Evolutionary conservation across 2,797 vertebrate genomes (phyloP).

Genomic region (Anguilla marmorata): DNA sequence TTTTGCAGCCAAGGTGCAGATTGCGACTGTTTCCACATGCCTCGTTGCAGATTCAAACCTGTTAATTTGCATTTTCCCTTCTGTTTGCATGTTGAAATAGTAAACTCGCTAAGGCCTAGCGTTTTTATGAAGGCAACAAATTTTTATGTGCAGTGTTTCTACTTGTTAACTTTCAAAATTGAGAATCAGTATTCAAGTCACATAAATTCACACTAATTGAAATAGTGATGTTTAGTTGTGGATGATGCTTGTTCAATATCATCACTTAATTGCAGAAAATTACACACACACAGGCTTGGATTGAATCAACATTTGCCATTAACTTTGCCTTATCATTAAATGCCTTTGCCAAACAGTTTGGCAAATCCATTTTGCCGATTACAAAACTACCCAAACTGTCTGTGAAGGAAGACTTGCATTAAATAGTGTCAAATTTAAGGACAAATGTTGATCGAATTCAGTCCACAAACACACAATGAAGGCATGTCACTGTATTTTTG

Average conservation of each 20-base stretch:
- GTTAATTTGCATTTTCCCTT: not conserved
- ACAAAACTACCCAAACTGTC: not conserved
- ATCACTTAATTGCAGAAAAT: not conserved
- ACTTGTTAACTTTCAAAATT: not conserved
- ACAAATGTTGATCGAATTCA: not conserved
- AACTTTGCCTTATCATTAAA: not conserved
- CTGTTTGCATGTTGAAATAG: slow-evolving; percentile 1
- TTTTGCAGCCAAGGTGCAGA: slow-evolving; percentile 1
- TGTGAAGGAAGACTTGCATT: too few species aligned
- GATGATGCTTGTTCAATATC: not conserved
- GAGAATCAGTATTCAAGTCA: not conserved
- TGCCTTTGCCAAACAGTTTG: not conserved
- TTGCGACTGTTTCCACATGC: not conserved
- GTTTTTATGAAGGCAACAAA: slow-evolving; percentile 8
- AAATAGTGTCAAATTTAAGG: not conserved
- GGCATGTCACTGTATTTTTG: slow-evolving; percentile 13
- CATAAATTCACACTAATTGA: not conserved
- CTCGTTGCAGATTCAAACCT: not conserved
- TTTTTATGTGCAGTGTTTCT: not conserved
- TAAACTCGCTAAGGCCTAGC: not conserved
- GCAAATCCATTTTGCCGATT: not conserved
- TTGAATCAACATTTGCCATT: not conserved
- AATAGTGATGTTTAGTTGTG: not conserved
- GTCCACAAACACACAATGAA: not conserved
- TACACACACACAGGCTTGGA: not conserved